Evolutionary conservation across 2,888 invertebrate species (phyloP).

Genomic region (Ophion obscuratus): DNA sequence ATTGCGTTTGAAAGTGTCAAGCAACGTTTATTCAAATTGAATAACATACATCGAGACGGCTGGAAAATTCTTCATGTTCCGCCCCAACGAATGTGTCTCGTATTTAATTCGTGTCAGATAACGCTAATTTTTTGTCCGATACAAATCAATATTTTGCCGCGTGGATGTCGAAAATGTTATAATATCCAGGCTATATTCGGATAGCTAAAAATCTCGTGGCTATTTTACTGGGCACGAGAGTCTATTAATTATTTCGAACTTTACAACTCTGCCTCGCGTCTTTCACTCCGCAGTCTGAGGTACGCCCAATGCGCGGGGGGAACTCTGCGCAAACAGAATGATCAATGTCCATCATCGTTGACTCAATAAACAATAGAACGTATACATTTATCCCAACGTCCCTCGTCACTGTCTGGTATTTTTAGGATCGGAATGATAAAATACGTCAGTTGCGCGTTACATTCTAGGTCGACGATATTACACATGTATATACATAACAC

Average conservation of each 20-base stretch:
- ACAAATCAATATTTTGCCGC: not conserved
- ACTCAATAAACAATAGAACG: constrained; percentile 49
- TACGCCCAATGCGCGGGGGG: not conserved
- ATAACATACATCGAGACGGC: not conserved
- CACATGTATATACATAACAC: not conserved
- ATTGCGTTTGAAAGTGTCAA: not conserved
- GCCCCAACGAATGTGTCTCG: not conserved
- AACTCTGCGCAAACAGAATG: constrained; percentile 44
- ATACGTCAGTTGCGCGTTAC: constrained; percentile 29
- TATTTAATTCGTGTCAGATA: not conserved
- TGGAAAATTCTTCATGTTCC: not conserved
- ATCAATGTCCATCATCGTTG: constrained; percentile 59
- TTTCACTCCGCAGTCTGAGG: not conserved
- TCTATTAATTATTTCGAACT: constrained; percentile 9
- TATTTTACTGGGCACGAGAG: constrained; percentile 1
- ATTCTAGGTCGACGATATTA: not conserved
- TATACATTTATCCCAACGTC: constrained; percentile 40
- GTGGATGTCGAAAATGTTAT: not conserved
- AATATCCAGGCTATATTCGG: not conserved
- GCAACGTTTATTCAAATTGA: constrained; percentile 4
- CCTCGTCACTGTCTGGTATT: constrained; percentile 35
- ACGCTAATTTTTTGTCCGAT: not conserved
- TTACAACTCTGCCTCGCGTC: not conserved
- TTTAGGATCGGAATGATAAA: constrained; percentile 13
- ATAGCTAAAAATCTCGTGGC: not conserved